Evolutionary conservation across 2,888 invertebrate genomes (phyloP), one percentile per base, ranked within the genome.

Genomic region (Aphodius sticticus): DNA sequence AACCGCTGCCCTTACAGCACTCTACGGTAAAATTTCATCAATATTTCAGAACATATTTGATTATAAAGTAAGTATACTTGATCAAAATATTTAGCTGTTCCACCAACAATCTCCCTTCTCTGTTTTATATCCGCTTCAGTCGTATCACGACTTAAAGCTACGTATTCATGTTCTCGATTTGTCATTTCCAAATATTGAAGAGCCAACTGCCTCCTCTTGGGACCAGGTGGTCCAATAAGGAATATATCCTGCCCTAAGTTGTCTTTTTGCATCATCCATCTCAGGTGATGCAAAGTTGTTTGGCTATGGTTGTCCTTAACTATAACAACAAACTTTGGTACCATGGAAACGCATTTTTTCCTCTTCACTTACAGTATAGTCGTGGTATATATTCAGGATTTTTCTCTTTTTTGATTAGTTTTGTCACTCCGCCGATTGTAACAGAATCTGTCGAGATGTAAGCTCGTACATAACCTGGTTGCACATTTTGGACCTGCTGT

Each of bases 241-340:
- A 99, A 99, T 90, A 99, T 96, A 87, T 99, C 99, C 89, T 99
- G 99, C 0, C 96, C 95, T 4, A 99, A 90, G 35, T 93, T 87
- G 89, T 99, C 98, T 88, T 99, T 99, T 87, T 99, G 98, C 90
- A 98, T 93, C 93, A 99, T 97, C 99, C 99, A 99, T 92, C 96
- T 92, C 84, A 99, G 90, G 88, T 97, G 96, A 81, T 94, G 92
- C 6, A 97, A 89, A 0, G 93, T 92, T 80, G 94, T 94, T 89
- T 97, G 97, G 16, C 93, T 92, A 77, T 93, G 86, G 77, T 92
- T 89, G 79, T 92, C 91, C 15, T 91, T 87, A 84, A 94, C 93
- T 87, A 90, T 85, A 87, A 85, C 74, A 77, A 16, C 36, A n/a
- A 72, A 35, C 14, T 78, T 76, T 9, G 72, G 16, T 80, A 72